Conservation (phyloP, 1,140 invertebrate genomes). For the Bombus balteatus region DNA sequence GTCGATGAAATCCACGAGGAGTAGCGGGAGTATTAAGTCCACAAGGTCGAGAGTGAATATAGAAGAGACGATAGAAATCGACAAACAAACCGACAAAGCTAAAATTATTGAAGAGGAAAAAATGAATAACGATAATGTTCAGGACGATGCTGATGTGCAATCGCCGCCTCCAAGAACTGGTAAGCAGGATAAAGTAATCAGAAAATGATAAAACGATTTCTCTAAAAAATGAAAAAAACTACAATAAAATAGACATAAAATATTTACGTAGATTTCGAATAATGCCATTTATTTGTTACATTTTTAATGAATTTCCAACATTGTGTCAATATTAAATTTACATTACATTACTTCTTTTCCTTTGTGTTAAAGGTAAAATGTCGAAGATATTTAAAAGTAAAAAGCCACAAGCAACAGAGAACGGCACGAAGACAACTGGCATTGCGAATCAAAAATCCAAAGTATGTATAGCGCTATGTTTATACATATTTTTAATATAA, state of each 20-base stretch:
- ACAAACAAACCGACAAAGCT: slow-evolving; percentile 40
- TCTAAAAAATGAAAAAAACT: no score
- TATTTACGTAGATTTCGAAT: no score
- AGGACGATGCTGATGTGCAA: slow-evolving; percentile 71
- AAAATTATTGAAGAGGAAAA: slow-evolving; percentile 45
- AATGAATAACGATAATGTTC: slow-evolving; percentile 25
- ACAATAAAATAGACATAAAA: no score
- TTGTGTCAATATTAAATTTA: neutral
- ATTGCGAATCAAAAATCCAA: slow-evolving; percentile 66
- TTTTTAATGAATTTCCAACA: no score
- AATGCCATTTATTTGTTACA: no score
- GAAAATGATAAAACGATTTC: neutral
- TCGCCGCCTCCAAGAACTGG: slow-evolving; percentile 67
- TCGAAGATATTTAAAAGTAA: slow-evolving; percentile 70
- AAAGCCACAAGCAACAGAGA: slow-evolving; percentile 59
- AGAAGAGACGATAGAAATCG: slow-evolving; percentile 58
- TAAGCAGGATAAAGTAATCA: slow-evolving; percentile 25
- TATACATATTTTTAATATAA: no score
- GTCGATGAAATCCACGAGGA: slow-evolving; percentile 54
- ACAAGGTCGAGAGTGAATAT: slow-evolving; percentile 50
- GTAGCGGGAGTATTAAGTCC: slow-evolving; percentile 55
- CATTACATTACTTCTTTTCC: neutral
- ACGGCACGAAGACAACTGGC: slow-evolving; percentile 64
- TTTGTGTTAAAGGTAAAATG: slow-evolving; percentile 67
- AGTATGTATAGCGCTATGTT: slow-evolving; percentile 47